Conservation (phyloP, 2,888 invertebrate genomes). For the Amblyjoppa fuscipennis region DNA sequence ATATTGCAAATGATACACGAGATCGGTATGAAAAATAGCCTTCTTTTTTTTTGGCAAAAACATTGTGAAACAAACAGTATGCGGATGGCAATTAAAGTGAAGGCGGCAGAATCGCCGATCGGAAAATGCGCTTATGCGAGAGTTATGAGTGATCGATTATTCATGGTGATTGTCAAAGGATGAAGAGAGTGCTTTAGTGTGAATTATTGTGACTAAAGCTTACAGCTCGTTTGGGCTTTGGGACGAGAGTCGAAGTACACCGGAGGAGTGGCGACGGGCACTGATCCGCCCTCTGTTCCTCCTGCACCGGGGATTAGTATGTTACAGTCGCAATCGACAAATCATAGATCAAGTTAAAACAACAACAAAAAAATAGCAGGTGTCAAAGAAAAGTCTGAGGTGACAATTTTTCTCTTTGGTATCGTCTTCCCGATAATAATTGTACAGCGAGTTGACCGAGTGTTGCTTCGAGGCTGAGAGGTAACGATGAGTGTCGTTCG, state of each 20-base stretch:
- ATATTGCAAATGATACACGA: conserved; percentile 13
- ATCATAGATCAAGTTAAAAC: conserved; percentile 55
- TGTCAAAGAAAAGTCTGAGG: conserved; percentile 16
- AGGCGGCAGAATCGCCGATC: neutral
- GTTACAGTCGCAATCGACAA: conserved; percentile 79
- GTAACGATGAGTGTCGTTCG: conserved; percentile 16
- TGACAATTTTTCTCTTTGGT: neutral
- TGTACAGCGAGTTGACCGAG: neutral
- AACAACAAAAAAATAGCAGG: conserved; percentile 34
- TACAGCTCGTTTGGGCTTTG: conserved; percentile 83
- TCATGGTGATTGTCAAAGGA: conserved; percentile 40
- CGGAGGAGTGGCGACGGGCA: conserved; percentile 81
- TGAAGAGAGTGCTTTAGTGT: conserved; percentile 74
- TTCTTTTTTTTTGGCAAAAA: neutral
- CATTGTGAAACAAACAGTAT: neutral
- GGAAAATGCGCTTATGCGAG: neutral
- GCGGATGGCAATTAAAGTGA: conserved; percentile 6
- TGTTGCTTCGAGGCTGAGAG: no score
- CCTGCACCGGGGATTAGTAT: conserved; percentile 84
- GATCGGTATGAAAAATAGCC: conserved; percentile 1
- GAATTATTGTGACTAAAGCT: conserved; percentile 81
- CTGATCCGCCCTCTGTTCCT: conserved; percentile 83
- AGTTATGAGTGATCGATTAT: neutral
- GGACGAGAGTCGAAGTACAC: conserved; percentile 81
- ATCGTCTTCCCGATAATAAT: neutral